phyloP scores from a whole-genome alignment of 2,888 invertebrate species.

The Synanthedon myopaeformis region DNA sequence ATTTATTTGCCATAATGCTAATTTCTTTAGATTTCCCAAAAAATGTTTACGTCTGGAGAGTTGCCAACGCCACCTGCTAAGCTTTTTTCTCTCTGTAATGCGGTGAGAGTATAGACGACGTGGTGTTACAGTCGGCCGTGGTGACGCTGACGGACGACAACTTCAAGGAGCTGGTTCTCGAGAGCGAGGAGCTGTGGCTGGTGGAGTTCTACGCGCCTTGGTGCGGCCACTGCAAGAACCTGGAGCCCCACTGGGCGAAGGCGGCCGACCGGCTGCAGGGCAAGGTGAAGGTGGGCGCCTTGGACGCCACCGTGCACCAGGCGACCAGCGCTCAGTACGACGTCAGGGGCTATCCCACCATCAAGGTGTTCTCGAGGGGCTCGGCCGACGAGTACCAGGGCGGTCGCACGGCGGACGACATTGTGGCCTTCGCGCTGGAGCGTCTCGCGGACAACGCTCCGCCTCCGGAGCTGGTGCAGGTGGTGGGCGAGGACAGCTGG shows the following conservation, averaged over 20 bases:
- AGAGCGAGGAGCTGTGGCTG: slow-evolving; percentile 96
- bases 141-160: slow-evolving; percentile 95
- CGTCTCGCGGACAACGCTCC: slow-evolving; percentile 89
- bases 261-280: slow-evolving; percentile 96
- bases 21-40: too few species aligned
- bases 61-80: too few species aligned
- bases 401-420: slow-evolving; percentile 89
- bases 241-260: slow-evolving; percentile 96
- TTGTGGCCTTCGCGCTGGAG: slow-evolving; percentile 89
- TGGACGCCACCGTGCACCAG: slow-evolving; percentile 95
- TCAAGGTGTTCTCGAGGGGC: slow-evolving; percentile 88
- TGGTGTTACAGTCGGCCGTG: slow-evolving; percentile 69
- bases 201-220: slow-evolving; percentile 98
- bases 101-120: too few species aligned
- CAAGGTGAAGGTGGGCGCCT: slow-evolving; percentile 93
- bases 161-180: slow-evolving; percentile 90
- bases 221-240: slow-evolving; percentile 97
- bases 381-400: slow-evolving; percentile 90
- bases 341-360: slow-evolving; percentile 96
- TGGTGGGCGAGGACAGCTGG: slow-evolving; percentile 72
- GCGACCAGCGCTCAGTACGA: slow-evolving; percentile 84
- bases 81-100: too few species aligned
- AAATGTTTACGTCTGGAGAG: too few species aligned
- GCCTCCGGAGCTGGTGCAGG: slow-evolving; percentile 88
- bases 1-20: too few species aligned